Percentiles rank a stretch among this genome's conserved stretches.
phyloP scores from a whole-genome alignment of 2,797 vertebrate species.

The Rhinella marina region DNA sequence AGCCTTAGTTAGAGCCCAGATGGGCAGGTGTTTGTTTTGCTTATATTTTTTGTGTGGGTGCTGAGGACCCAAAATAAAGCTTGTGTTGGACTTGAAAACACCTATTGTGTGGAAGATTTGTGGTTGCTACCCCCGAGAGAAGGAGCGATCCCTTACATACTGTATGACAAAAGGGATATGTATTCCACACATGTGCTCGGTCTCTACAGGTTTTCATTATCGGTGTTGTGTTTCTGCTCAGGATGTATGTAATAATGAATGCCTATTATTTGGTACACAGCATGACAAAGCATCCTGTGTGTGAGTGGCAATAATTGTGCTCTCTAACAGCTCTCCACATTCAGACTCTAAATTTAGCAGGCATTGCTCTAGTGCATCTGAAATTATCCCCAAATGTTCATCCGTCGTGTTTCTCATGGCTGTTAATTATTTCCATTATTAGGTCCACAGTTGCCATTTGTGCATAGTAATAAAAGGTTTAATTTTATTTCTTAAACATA shows the following conservation, averaged over 20 bases:
- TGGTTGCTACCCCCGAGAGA: too few relatives aligned
- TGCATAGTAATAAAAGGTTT: not conserved
- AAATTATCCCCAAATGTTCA: constrained; percentile 12
- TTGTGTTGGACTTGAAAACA: too few relatives aligned
- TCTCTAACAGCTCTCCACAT: not conserved
- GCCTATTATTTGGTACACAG: not conserved
- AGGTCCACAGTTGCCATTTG: not conserved
- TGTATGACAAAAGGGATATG: not conserved
- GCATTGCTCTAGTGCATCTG: not conserved
- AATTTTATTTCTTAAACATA: not conserved
- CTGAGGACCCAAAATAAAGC: too few relatives aligned
- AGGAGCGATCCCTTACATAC: too few relatives aligned
- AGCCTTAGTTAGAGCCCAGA: too few relatives aligned
- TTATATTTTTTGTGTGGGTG: too few relatives aligned
- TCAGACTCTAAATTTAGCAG: constrained; percentile 42
- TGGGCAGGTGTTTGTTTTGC: too few relatives aligned
- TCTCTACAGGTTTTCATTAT: not conserved
- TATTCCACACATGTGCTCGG: too few relatives aligned
- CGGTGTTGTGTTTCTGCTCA: not conserved
- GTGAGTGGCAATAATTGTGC: constrained; percentile 29
- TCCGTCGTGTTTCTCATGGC: not conserved
- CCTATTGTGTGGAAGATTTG: too few relatives aligned
- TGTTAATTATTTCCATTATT: not conserved
- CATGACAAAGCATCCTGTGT: constrained; percentile 18
- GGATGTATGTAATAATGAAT: not conserved